Conservation (phyloP, 2,797 vertebrate species). For the Kryptolebias ocellatus region DNA sequence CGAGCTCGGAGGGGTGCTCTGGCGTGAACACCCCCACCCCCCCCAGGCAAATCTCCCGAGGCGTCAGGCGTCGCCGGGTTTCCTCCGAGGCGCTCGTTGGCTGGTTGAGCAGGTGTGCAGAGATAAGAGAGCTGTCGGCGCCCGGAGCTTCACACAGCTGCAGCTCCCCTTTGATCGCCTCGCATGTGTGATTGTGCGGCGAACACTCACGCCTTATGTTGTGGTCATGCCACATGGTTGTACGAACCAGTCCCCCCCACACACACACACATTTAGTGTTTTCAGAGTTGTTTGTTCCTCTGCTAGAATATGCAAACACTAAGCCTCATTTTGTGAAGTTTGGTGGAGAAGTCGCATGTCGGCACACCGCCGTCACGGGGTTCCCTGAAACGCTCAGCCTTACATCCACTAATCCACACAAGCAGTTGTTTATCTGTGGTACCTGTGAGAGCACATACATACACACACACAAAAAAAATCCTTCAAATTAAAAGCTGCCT, state of each 20-base stretch:
- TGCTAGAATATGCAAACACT: neutral
- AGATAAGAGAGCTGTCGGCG: neutral
- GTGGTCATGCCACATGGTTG: neutral
- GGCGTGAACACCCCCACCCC: neutral
- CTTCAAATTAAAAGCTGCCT: slow-evolving; percentile 46
- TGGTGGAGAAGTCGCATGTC: neutral
- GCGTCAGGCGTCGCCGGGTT: neutral
- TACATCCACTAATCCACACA: slow-evolving; percentile 54
- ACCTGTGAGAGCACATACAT: slow-evolving; percentile 36
- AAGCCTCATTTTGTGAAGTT: neutral
- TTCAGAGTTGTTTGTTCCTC: neutral
- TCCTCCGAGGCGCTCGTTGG: neutral
- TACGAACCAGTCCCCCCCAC: neutral
- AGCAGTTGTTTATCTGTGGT: slow-evolving; percentile 67
- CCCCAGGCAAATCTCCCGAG: slow-evolving; percentile 4
- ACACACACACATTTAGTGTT: neutral
- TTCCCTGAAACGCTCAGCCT: slow-evolving; percentile 9
- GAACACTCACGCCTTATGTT: neutral
- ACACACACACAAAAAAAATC: no score
- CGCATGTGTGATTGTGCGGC: neutral
- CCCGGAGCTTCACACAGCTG: neutral
- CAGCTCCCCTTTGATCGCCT: neutral
- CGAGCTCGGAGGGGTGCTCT: neutral
- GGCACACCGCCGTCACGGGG: slow-evolving; percentile 1
- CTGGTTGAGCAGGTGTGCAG: neutral